Evolutionary conservation across 2,113 vertebrate species (phyloP), one percentile per base, ranked within the genome.

Genomic region (Vanacampus margaritifer): DNA sequence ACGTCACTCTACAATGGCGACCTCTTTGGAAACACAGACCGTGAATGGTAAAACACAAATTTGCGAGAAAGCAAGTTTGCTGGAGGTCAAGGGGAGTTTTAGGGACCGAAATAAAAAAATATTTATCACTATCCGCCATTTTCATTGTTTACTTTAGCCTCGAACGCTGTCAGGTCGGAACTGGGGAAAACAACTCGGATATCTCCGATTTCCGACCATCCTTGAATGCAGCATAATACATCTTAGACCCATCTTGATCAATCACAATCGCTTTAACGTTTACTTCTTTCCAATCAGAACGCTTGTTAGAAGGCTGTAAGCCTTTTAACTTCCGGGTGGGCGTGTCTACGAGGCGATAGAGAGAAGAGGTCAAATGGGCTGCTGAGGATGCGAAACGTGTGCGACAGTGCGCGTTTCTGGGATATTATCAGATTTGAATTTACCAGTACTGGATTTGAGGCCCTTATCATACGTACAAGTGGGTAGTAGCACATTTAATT

Each of bases 361-460:
- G 8, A 56, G 37, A 82, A 72, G 85, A 88, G 89, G 89, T 90
- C 87, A 90, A 88, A 85, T 51, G 2, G 11, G 0, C 13, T 63
- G 24, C 50, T 3, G 23, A 62, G 75, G 69, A 74, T 76, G 62
- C 41, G 3, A 45, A 65, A 39, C 76, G 74, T 70, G 81, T 70
- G 48, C 17, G 23, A 54, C 23, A 24, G 2, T 6, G 5, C 16
- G 5, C n/a, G 24, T 10, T 8, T 36, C 17, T 7, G 3, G 14
- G 5, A 26, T 43, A 43, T 43, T 17, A 23, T 43, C 37, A 16
- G 6, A 9, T 3, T 41, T 62, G 6, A 43, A 41, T 3, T 16
- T 7, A 14, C 9, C 16, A 62, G 17, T 21, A 3, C 1, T 26
- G 21, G 5, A 61, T 11, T 23, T 7, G 12, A 62, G 60, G 37